Evolutionary conservation across 2,113 vertebrate genomes (phyloP).

Genomic region (Zapornia atra): DNA sequence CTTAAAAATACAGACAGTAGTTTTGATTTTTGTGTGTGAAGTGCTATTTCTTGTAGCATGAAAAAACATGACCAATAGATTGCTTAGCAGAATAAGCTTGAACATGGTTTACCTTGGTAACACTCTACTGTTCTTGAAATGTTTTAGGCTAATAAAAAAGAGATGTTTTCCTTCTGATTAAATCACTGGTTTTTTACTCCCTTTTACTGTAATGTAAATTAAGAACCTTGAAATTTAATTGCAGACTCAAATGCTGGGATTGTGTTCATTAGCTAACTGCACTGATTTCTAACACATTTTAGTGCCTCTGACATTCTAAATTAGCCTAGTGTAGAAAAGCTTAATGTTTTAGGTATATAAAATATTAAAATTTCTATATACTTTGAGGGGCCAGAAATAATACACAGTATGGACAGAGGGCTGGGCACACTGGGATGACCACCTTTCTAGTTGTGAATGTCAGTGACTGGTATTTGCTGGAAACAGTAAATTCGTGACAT

Average conservation of each 20-base stretch:
- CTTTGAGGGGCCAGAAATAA: background rate
- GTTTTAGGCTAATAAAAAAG: background rate
- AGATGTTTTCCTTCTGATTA: background rate
- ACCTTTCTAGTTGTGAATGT: background rate
- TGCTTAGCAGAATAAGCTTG: background rate
- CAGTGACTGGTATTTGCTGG: background rate
- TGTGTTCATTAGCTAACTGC: background rate
- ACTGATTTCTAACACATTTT: background rate
- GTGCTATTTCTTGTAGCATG: background rate
- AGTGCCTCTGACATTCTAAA: background rate
- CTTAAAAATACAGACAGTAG: background rate
- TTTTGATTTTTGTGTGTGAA: background rate
- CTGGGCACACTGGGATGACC: background rate
- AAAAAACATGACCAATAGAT: background rate
- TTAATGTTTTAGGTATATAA: background rate
- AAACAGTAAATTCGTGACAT: background rate
- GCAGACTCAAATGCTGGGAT: background rate
- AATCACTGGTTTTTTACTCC: background rate
- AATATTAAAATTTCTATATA: background rate
- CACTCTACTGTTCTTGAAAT: background rate
- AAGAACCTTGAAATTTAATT: slow-evolving; percentile 12
- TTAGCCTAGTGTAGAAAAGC: background rate
- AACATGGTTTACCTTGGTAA: background rate
- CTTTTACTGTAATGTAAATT: background rate
- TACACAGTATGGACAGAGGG: background rate